phyloP scores from a whole-genome alignment of 2,797 vertebrate species.

The Melanotaenia parkinsoni region DNA sequence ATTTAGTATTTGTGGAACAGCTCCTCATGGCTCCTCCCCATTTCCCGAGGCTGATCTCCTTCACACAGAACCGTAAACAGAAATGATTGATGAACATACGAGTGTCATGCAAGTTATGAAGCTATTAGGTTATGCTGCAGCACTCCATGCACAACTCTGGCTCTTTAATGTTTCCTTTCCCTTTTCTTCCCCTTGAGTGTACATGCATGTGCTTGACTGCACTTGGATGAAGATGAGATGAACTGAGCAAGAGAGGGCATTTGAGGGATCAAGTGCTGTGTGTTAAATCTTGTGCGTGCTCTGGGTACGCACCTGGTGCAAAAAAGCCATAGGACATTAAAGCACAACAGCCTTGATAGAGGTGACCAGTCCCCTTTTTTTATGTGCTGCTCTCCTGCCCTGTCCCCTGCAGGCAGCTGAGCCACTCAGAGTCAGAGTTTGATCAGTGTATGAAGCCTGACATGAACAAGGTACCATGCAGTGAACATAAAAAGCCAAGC shows the following conservation, averaged over 20 bases:
- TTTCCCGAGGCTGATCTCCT: slow-evolving; percentile 28
- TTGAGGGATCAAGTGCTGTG: slow-evolving; percentile 33
- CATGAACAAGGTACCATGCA: slow-evolving; percentile 53
- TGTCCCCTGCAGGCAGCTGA: slow-evolving; percentile 61
- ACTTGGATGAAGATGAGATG: slow-evolving; percentile 43
- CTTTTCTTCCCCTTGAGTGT: background rate
- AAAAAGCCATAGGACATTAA: slow-evolving; percentile 31
- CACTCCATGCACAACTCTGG: background rate
- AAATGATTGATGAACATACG: slow-evolving; percentile 4
- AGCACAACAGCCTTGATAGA: slow-evolving; percentile 44
- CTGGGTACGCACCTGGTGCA: slow-evolving; percentile 55
- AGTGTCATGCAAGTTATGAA: slow-evolving; percentile 19
- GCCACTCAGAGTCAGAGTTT: slow-evolving; percentile 52
- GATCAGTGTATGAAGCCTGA: slow-evolving; percentile 61
- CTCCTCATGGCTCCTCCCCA: slow-evolving; percentile 10
- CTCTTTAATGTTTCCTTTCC: slow-evolving; percentile 1
- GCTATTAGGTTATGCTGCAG: slow-evolving; percentile 11
- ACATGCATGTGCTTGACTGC: slow-evolving; percentile 20
- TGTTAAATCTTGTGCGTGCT: slow-evolving; percentile 39
- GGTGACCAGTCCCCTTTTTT: slow-evolving; percentile 33
- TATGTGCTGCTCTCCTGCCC: slow-evolving; percentile 21
- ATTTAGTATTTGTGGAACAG: slow-evolving; percentile 57
- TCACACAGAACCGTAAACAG: slow-evolving; percentile 3
- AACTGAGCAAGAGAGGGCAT: slow-evolving; percentile 17
- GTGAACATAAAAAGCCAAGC: slow-evolving; percentile 60